phyloP scores from a whole-genome alignment of 2,113 vertebrate genomes.

The Grammomys dolichurus region DNA sequence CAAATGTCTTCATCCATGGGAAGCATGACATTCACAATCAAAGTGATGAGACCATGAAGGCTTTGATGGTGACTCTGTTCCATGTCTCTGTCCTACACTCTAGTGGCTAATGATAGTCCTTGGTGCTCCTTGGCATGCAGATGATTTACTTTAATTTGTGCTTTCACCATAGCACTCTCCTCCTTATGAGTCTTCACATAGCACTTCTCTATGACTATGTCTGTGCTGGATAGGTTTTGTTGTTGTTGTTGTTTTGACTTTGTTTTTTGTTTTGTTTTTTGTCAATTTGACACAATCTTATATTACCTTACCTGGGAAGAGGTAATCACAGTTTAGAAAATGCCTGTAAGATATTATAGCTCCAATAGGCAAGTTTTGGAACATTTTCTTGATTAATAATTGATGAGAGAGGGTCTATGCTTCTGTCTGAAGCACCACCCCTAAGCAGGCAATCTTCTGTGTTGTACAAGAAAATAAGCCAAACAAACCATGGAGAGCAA shows the following conservation, averaged over 20 bases:
- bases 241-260: not conserved
- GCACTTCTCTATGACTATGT: not conserved
- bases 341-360: not conserved
- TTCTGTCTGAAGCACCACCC: not conserved
- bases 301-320: not conserved
- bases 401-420: not conserved
- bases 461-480: not conserved
- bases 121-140: not conserved
- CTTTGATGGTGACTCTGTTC: too few species aligned
- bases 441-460: not conserved
- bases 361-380: not conserved
- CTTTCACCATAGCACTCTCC: not conserved
- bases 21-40: not conserved
- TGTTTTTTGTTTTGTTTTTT: not conserved
- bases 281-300: not conserved
- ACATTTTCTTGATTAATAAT: not conserved
- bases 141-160: not conserved
- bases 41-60: not conserved
- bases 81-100: not conserved
- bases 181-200: not conserved
- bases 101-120: fast-evolving
- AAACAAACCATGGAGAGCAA: not conserved
- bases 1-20: not conserved
- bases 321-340: not conserved
- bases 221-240: not conserved